Percentiles rank a stretch among this genome's conserved stretches.
These are phyloP conservation scores for Argyra leucocephala DNA, from an alignment of 2,888 invertebrate genomes.

Conservation along the genomic window DNA sequence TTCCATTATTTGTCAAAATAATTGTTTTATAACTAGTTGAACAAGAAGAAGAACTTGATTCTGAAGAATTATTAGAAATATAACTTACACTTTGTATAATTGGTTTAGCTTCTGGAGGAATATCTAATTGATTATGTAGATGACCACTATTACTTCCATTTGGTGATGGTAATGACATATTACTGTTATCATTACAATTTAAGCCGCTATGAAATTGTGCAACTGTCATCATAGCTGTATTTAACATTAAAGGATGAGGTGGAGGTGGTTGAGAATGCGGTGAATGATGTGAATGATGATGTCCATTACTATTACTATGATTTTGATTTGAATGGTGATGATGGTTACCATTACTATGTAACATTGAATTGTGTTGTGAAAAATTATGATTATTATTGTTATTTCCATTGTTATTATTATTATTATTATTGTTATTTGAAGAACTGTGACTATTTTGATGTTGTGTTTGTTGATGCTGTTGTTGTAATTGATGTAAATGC, in stretches of 20 bases:
- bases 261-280: constrained; percentile 27
- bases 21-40: neutral
- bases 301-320: constrained; percentile 18
- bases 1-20: neutral
- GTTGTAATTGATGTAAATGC: constrained; percentile 50
- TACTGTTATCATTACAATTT: constrained; percentile 49
- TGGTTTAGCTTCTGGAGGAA: constrained; percentile 44
- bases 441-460: constrained; percentile 19
- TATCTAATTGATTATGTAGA: neutral
- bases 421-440: neutral
- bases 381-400: neutral
- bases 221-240: constrained; percentile 23
- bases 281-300: constrained; percentile 26
- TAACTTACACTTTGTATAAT: constrained; percentile 75
- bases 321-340: constrained; percentile 27
- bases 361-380: constrained; percentile 8
- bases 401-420: neutral
- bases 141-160: constrained; percentile 45
- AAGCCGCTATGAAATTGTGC: constrained; percentile 23
- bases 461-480: constrained; percentile 42
- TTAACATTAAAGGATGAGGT: constrained; percentile 24
- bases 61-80: constrained; percentile 27
- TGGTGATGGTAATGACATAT: constrained; percentile 72
- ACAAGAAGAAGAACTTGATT: constrained; percentile 14
- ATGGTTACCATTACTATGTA: constrained; percentile 22